phyloP scores from a whole-genome alignment of 1,140 invertebrate species.

The Tetramorium alpestre region DNA sequence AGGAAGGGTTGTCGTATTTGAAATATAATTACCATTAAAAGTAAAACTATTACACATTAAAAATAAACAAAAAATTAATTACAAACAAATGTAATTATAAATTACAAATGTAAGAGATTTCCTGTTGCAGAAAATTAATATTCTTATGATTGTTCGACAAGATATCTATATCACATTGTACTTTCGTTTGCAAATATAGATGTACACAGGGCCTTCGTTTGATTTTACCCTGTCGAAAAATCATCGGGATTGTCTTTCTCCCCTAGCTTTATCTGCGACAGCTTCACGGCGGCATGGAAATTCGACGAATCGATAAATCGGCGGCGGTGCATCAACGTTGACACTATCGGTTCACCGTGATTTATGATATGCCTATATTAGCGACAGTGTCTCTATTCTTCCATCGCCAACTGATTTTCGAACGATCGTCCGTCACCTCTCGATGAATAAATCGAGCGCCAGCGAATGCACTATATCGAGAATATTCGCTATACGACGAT shows the following conservation, averaged over 20 bases:
- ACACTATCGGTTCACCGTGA: slow-evolving; percentile 49
- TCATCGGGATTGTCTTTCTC: background rate
- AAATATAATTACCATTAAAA: background rate
- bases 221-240: slow-evolving; percentile 19
- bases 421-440: slow-evolving; percentile 19
- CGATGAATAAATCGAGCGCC: slow-evolving; percentile 21
- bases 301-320: slow-evolving; percentile 67
- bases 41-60: background rate
- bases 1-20: background rate
- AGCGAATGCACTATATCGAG: background rate
- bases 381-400: slow-evolving; percentile 16
- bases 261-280: slow-evolving; percentile 19
- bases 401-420: background rate
- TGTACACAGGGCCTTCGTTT: background rate
- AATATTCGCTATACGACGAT: background rate
- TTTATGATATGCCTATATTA: slow-evolving; percentile 66
- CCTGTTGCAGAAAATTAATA: background rate
- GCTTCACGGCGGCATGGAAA: slow-evolving; percentile 68
- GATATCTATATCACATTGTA: background rate
- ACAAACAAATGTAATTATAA: background rate
- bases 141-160: background rate
- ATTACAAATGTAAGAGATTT: background rate
- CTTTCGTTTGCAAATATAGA: background rate
- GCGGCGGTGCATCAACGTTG: slow-evolving; percentile 51
- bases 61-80: background rate